phyloP scores from a whole-genome alignment of 1,140 invertebrate genomes.

The Littorina saxatilis region DNA sequence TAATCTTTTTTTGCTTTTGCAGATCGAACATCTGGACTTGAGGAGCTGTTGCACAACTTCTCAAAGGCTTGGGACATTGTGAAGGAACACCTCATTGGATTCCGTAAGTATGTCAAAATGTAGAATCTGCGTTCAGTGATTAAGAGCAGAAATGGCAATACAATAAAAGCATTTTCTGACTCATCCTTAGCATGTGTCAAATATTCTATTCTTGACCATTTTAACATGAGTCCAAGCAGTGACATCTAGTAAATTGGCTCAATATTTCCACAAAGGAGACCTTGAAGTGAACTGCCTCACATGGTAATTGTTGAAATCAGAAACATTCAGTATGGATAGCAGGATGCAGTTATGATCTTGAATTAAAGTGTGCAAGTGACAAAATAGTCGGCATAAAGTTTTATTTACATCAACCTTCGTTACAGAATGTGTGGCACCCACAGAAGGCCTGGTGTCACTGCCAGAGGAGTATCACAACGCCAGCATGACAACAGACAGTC shows the following conservation, averaged over 20 bases:
- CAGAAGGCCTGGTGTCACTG: constrained; percentile 24
- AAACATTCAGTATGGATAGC: neutral
- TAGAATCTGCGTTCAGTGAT: too few relatives aligned
- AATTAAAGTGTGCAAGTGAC: neutral
- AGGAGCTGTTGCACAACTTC: neutral
- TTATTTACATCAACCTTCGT: too few relatives aligned
- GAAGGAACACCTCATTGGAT: neutral
- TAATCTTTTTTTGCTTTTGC: neutral
- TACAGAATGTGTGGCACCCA: constrained; percentile 35
- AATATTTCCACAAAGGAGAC: neutral
- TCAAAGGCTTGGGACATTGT: neutral
- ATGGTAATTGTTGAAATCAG: neutral
- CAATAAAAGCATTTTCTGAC: too few relatives aligned
- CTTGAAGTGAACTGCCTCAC: neutral
- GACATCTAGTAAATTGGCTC: neutral
- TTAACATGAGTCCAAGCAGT: too few relatives aligned
- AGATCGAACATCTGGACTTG: neutral
- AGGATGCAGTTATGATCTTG: neutral
- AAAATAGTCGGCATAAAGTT: too few relatives aligned
- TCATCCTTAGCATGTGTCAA: too few relatives aligned
- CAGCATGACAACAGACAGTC: constrained; percentile 45
- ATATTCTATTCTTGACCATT: too few relatives aligned
- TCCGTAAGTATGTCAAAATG: too few relatives aligned
- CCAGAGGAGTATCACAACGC: constrained; percentile 49
- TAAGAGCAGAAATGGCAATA: too few relatives aligned